Evolutionary conservation across 1,140 invertebrate species (phyloP), one percentile per base, ranked within the genome.

Genomic region (Muscidifurax raptorellus): DNA sequence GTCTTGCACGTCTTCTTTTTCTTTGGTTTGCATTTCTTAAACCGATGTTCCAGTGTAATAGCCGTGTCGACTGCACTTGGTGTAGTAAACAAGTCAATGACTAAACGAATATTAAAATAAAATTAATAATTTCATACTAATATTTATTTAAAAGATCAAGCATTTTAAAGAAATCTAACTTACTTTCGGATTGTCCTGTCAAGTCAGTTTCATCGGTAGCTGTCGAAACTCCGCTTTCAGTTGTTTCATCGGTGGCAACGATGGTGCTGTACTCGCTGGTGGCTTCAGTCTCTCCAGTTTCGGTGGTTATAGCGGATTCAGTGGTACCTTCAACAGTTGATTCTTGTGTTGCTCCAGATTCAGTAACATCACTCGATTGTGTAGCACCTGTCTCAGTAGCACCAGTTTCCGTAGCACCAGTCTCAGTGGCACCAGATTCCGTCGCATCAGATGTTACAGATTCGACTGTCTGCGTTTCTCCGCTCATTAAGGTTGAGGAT

Each of bases 1-100:
- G 94, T 95, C 25, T 94, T 93, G 88, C 98, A 99, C 72, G 93
- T 93, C 59, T 94, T 92, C 83, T 91, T 93, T 82, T 94, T 94
- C 86, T 93, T 94, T 40, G 92, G 93, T 88, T 95, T 96, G 87
- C 96, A 97, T 89, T 95, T 95, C 64, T 92, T 91, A 18, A 92
- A 87, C 85, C 93, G 94, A 69, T 92, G 90, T 52, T 93, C 91
- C 64, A 92, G 90, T 7, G 91, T 92, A 82, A 95, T 91, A 27
- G 94, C 92, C 0, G 90, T 90, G 27, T 93, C 92, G 18, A 94
- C 88, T 0, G 94, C 85, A 79, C 87, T 90, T 40, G 88, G 84
- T 1, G 90, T 92, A 2, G 91, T 92, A 88, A 91, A 92, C 22
- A 92, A 72, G 9, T 90, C 90, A 0, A 88, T 88, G 47, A 91